phyloP scores from a whole-genome alignment of 2,888 invertebrate species.

The Cheilosia urbana region DNA sequence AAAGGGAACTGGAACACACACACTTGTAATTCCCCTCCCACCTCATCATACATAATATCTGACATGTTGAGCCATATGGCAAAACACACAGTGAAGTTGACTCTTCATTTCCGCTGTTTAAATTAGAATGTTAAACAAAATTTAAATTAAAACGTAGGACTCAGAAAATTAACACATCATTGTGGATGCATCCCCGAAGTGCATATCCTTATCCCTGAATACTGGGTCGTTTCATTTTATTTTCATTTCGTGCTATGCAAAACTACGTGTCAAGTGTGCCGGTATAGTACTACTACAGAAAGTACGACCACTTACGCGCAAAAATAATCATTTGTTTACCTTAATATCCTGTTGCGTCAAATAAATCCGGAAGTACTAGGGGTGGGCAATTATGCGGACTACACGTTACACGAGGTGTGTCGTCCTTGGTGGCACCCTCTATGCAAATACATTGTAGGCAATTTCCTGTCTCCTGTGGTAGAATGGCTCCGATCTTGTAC shows the following conservation, averaged over 20 bases:
- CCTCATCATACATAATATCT: neutral
- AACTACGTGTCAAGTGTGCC: conserved; percentile 19
- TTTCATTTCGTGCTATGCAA: conserved; percentile 30
- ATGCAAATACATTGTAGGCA: conserved; percentile 89
- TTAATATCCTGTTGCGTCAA: conserved; percentile 84
- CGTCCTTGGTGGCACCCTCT: conserved; percentile 84
- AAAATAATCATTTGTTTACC: conserved; percentile 65
- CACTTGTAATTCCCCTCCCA: neutral
- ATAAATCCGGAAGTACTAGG: conserved; percentile 83
- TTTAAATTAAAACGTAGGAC: conserved; percentile 34
- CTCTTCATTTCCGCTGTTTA: conserved; percentile 22
- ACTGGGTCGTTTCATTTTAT: neutral
- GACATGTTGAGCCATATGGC: conserved; percentile 2
- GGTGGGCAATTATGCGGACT: conserved; percentile 84
- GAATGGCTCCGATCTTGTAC: conserved; percentile 87
- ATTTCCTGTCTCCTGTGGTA: conserved; percentile 89
- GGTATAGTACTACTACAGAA: neutral
- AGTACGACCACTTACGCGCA: conserved; percentile 19
- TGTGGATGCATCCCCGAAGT: conserved; percentile 33
- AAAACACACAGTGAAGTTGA: conserved; percentile 16
- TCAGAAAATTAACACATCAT: conserved; percentile 55
- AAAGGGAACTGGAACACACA: neutral
- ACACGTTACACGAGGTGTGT: conserved; percentile 83
- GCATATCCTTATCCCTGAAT: neutral
- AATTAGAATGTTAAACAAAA: conserved; percentile 36